Conservation (phyloP, 2,113 vertebrate genomes). For the Megaceryle maxima region DNA sequence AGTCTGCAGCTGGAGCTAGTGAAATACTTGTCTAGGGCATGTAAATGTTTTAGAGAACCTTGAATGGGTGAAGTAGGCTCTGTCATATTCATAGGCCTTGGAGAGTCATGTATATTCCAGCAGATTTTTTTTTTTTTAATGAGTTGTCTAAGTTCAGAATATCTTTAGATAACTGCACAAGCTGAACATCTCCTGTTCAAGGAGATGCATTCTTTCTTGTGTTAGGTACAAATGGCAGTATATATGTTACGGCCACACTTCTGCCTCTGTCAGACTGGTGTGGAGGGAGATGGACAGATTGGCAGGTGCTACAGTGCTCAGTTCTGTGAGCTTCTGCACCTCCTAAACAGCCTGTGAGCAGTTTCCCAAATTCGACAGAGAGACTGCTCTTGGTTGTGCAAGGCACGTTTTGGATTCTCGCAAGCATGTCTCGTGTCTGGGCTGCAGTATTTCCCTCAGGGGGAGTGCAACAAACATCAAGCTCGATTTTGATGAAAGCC, state of each 20-base stretch:
- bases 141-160: neutral
- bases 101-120: neutral
- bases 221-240: neutral
- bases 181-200: neutral
- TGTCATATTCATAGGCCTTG: neutral
- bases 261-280: neutral
- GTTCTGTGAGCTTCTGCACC: rapidly evolving
- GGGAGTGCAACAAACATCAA: neutral
- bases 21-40: neutral
- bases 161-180: neutral
- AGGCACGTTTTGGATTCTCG: neutral
- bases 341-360: neutral
- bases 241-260: rapidly evolving
- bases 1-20: neutral
- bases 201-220: neutral
- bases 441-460: neutral
- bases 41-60: neutral
- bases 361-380: neutral
- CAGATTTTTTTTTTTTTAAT: neutral
- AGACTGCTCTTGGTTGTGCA: neutral
- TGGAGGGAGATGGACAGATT: neutral
- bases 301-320: neutral
- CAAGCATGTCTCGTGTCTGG: neutral
- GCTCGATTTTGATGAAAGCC: neutral
- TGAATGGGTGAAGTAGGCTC: neutral